A percentile compares a stretch with the other conserved stretches of the same genome.
These are phyloP conservation scores for Synanceia verrucosa DNA, from an alignment of 2,797 vertebrate species.

Conservation along the genomic window DNA sequence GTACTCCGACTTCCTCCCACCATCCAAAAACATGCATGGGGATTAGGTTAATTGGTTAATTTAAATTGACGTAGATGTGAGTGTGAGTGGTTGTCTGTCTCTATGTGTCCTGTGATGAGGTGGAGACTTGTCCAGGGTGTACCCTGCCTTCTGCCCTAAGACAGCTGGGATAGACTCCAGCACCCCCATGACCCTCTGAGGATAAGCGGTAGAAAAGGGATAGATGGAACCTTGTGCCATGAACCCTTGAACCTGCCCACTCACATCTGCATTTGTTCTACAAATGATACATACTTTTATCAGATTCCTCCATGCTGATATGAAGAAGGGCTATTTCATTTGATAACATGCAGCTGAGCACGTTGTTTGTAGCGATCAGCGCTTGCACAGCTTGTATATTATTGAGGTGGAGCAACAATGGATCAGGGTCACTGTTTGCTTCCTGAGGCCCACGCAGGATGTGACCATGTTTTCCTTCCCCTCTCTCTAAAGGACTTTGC, in stretches of 20 bases:
- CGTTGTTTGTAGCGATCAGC: slow-evolving; percentile 20
- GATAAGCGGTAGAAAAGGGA: too few relatives aligned
- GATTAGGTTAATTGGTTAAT: too few relatives aligned
- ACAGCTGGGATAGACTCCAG: too few relatives aligned
- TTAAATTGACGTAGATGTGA: too few relatives aligned
- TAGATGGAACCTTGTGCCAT: neutral
- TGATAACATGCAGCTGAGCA: slow-evolving; percentile 4
- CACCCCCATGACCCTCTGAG: too few relatives aligned
- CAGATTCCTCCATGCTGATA: neutral
- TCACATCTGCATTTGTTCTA: neutral
- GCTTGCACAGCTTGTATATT: slow-evolving; percentile 33
- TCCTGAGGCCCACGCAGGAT: slow-evolving; percentile 60
- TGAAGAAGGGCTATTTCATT: slow-evolving; percentile 9
- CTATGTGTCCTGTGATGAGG: too few relatives aligned
- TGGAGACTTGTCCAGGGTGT: too few relatives aligned
- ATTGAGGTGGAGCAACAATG: slow-evolving; percentile 57
- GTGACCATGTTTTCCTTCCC: slow-evolving; percentile 46
- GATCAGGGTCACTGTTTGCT: slow-evolving; percentile 44
- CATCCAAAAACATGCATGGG: too few relatives aligned
- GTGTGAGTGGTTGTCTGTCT: too few relatives aligned
- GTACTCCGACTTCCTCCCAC: too few relatives aligned
- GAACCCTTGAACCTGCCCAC: neutral
- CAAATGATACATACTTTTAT: too few relatives aligned
- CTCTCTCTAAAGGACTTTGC: slow-evolving; percentile 37
- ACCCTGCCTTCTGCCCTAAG: too few relatives aligned